phyloP scores from a whole-genome alignment of 2,797 vertebrate genomes.

The Artibeus lituratus region DNA sequence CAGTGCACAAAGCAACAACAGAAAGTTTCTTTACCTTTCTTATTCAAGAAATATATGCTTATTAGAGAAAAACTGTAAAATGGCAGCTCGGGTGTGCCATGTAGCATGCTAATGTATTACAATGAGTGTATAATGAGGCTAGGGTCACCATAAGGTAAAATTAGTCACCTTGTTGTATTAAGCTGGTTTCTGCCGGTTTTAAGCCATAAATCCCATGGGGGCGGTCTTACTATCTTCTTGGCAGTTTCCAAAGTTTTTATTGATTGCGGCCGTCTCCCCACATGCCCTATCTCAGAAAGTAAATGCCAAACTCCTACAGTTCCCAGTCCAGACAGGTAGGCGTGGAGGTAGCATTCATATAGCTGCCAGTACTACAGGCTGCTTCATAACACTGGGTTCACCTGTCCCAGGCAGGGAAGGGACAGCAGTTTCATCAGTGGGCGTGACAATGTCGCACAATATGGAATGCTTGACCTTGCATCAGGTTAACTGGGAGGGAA shows the following conservation, averaged over 20 bases:
- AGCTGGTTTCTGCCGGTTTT: not conserved
- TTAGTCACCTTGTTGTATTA: not conserved
- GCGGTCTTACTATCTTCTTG: not conserved
- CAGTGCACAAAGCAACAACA: not conserved
- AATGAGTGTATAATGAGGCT: not conserved
- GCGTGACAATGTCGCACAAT: not conserved
- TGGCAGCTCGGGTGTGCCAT: not conserved
- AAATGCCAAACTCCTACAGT: not conserved
- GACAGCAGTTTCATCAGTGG: not conserved
- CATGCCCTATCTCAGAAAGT: not conserved
- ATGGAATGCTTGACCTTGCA: not conserved
- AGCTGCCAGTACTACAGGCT: not conserved
- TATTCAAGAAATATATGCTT: not conserved
- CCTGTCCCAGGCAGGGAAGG: not conserved
- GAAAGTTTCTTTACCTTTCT: not conserved
- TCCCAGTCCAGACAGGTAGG: not conserved
- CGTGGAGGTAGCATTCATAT: not conserved
- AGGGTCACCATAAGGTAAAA: not conserved
- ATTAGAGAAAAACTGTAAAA: constrained; percentile 7
- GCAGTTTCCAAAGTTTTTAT: not conserved
- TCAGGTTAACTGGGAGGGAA: not conserved
- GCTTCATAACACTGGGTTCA: not conserved
- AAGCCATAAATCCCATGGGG: not conserved
- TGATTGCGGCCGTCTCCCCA: not conserved
- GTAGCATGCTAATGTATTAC: not conserved